phyloP scores from a whole-genome alignment of 2,888 invertebrate genomes.

The Campopleginae sp. region DNA sequence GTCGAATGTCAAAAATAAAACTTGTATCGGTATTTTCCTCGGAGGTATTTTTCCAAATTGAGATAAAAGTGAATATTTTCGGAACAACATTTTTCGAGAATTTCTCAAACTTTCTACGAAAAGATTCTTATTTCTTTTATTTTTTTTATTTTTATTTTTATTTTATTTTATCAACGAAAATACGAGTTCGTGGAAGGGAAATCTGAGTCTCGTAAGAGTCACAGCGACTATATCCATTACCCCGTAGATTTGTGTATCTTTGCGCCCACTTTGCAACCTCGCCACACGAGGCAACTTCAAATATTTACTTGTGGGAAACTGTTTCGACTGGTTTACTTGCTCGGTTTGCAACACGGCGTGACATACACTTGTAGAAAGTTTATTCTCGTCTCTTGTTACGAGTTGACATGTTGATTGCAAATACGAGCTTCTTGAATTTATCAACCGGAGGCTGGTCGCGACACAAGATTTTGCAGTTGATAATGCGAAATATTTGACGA shows the following conservation, averaged over 20 bases:
- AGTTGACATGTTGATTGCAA: conserved; percentile 6
- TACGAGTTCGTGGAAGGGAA: neutral
- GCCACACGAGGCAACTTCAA: conserved; percentile 59
- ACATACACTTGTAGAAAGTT: conserved; percentile 23
- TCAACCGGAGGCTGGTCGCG: no score
- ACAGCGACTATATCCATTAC: conserved; percentile 15
- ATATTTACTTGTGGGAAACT: conserved; percentile 71
- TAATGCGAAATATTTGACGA: no score
- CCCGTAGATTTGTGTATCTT: conserved; percentile 45
- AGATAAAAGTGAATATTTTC: neutral
- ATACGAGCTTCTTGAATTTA: neutral
- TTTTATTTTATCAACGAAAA: neutral
- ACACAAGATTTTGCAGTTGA: no score
- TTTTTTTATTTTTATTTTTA: neutral
- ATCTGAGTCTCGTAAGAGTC: neutral
- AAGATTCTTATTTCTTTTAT: neutral
- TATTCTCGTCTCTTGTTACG: conserved; percentile 6
- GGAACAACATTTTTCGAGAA: neutral
- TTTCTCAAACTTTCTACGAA: neutral
- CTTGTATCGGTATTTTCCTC: neutral
- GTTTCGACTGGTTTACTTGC: conserved; percentile 68
- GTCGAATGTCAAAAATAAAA: neutral
- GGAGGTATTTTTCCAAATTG: neutral
- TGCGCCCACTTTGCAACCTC: conserved; percentile 35
- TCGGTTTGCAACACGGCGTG: conserved; percentile 7